Conservation (phyloP, 2,888 invertebrate species). For the Drosophila gaucha region DNA sequence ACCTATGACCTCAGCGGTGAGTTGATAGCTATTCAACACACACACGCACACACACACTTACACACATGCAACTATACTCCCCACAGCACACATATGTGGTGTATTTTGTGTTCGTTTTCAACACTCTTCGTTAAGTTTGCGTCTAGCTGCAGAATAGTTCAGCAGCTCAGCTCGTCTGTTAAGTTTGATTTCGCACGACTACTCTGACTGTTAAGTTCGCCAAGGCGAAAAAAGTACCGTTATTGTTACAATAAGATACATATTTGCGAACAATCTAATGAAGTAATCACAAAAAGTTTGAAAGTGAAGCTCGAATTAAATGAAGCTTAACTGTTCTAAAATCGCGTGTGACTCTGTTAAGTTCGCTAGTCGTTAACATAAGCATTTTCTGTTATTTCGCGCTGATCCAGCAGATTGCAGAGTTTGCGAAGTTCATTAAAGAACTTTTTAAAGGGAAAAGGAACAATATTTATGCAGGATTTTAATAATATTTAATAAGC, state of each 20-base stretch:
- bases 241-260: background rate
- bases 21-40: slow-evolving; percentile 35
- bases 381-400: too few relatives aligned
- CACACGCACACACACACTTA: background rate
- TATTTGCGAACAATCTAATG: background rate
- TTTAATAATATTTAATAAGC: too few relatives aligned
- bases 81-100: background rate
- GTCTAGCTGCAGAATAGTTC: background rate
- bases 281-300: too few relatives aligned
- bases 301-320: too few relatives aligned
- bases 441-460: too few relatives aligned
- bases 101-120: slow-evolving; percentile 5
- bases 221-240: background rate
- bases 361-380: too few relatives aligned
- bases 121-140: slow-evolving; percentile 2
- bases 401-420: too few relatives aligned
- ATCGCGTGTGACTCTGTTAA: too few relatives aligned
- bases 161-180: slow-evolving; percentile 3
- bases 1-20: slow-evolving; percentile 79
- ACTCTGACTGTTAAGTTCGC: background rate
- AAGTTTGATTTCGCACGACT: background rate
- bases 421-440: too few relatives aligned
- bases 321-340: too few relatives aligned
- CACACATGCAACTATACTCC: background rate
- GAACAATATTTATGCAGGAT: too few relatives aligned